A percentile compares a stretch with the other conserved stretches of the same genome.
Evolutionary conservation across 2,797 vertebrate species (phyloP).

Genomic region (Coregonus ussuriensis): DNA sequence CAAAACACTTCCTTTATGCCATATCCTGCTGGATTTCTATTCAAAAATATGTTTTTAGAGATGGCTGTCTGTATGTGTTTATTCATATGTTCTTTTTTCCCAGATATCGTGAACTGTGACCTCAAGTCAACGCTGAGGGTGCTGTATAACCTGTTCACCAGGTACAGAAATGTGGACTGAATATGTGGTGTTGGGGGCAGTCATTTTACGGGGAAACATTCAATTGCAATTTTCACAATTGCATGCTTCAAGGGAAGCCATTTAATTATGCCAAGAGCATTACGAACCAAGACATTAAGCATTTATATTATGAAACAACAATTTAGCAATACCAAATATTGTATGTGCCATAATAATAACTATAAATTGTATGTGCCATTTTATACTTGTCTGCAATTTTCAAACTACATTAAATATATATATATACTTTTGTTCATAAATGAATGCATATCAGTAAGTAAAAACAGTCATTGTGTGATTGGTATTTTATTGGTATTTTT

Average conservation of each 20-base stretch:
- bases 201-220: constrained; percentile 27
- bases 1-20: constrained; percentile 5
- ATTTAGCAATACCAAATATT: background rate
- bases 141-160: constrained; percentile 96
- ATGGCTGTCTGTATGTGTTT: background rate
- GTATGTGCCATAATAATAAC: background rate
- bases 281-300: background rate
- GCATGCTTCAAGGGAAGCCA: background rate
- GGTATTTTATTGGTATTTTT: no score
- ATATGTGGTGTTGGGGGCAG: constrained; percentile 6
- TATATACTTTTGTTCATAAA: background rate
- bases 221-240: constrained; percentile 23
- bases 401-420: background rate
- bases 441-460: background rate
- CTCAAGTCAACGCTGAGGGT: constrained; percentile 94
- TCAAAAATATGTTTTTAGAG: background rate
- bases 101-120: constrained; percentile 98
- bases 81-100: constrained; percentile 1
- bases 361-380: background rate
- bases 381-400: background rate
- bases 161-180: constrained; percentile 93
- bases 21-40: background rate
- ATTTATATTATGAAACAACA: background rate
- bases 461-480: background rate
- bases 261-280: background rate